Evolutionary conservation across 2,797 vertebrate species (phyloP).

Genomic region (Chiropotes sagulatus): DNA sequence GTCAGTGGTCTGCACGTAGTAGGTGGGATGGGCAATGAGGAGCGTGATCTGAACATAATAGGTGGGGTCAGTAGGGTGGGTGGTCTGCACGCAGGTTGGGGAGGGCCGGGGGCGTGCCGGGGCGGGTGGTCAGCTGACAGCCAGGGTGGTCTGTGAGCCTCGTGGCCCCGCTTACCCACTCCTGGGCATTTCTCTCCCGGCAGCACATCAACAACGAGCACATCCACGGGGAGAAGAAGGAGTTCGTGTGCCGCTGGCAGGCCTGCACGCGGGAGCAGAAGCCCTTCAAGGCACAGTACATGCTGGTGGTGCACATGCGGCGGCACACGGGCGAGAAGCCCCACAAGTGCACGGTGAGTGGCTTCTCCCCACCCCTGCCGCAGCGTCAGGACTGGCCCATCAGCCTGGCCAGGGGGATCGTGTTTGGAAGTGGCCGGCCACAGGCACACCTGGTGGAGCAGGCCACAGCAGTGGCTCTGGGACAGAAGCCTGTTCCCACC

Average conservation of each 20-base stretch:
- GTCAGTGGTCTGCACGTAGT: not conserved
- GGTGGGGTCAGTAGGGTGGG: not conserved
- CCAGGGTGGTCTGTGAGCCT: rapidly evolving
- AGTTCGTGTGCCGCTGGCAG: slow-evolving; percentile 98
- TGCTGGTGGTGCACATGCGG: slow-evolving; percentile 99
- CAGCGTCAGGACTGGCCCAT: rapidly evolving
- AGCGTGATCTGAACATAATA: not conserved
- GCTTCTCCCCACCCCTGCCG: rapidly evolving
- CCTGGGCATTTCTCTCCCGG: not conserved
- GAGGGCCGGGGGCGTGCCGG: too few relatives aligned
- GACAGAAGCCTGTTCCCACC: not conserved
- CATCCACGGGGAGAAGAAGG: slow-evolving; percentile 99
- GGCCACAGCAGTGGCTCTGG: rapidly evolving
- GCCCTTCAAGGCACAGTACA: slow-evolving; percentile 99
- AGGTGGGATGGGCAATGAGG: not conserved
- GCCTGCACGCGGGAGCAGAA: slow-evolving; percentile 98
- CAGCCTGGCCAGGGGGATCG: rapidly evolving
- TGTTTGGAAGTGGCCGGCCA: not conserved
- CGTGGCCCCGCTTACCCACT: not conserved
- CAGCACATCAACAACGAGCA: slow-evolving; percentile 99
- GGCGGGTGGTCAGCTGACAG: not conserved
- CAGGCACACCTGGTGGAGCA: rapidly evolving
- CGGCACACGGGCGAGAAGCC: slow-evolving; percentile 98
- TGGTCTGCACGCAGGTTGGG: not conserved
- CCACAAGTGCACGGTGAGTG: slow-evolving; percentile 97